These are phyloP conservation scores for Sarcophaga variegata DNA, from an alignment of 2,888 invertebrate genomes.

Conservation along the genomic window DNA sequence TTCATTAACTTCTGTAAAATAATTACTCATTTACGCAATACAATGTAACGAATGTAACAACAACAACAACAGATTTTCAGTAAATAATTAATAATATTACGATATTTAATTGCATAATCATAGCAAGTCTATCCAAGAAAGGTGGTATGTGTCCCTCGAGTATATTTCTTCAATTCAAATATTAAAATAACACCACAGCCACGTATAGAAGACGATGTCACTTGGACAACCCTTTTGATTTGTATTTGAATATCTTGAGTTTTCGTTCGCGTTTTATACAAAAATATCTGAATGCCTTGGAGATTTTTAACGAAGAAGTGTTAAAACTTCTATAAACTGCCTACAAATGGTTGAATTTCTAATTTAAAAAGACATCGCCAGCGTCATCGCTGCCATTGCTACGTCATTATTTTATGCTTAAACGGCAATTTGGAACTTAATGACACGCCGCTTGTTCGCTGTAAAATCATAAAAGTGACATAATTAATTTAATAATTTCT, in stretches of 20 bases:
- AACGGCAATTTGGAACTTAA: slow-evolving; percentile 53
- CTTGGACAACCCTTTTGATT: slow-evolving; percentile 63
- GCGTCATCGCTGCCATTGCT: neutral
- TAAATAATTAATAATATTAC: slow-evolving; percentile 68
- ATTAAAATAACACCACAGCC: neutral
- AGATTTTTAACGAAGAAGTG: slow-evolving; percentile 61
- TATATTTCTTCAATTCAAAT: slow-evolving; percentile 61
- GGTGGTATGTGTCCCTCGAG: slow-evolving; percentile 56
- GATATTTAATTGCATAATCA: slow-evolving; percentile 68
- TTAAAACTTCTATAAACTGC: slow-evolving; percentile 62
- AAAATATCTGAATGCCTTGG: slow-evolving; percentile 55
- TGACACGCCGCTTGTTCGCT: slow-evolving; percentile 33
- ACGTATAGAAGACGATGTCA: slow-evolving; percentile 14
- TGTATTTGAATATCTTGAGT: neutral
- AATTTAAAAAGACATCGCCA: slow-evolving; percentile 29
- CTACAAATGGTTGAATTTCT: slow-evolving; percentile 49
- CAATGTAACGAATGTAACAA: too few species aligned
- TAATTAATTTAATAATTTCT: slow-evolving; percentile 64
- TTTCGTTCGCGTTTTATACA: neutral
- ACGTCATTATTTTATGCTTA: slow-evolving; percentile 55
- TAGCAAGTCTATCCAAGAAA: slow-evolving; percentile 44
- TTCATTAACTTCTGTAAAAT: neutral
- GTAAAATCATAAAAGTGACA: slow-evolving; percentile 51
- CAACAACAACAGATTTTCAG: neutral
- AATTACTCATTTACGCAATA: neutral